Conservation (phyloP, 2,113 vertebrate species). For the Leptodactylus fuscus region DNA sequence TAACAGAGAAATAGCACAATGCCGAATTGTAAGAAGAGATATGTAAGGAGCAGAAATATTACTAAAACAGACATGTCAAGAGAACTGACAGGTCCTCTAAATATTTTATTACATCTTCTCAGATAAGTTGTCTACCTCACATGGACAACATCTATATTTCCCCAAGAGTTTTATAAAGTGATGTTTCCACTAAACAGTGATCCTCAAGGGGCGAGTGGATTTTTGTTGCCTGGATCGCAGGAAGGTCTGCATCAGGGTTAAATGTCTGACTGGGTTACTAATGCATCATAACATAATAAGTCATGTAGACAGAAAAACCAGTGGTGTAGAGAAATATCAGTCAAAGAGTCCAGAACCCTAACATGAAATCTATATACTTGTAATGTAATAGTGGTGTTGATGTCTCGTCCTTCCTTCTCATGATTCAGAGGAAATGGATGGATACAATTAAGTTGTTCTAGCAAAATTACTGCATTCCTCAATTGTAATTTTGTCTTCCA, state of each 20-base stretch:
- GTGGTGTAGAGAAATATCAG: not conserved
- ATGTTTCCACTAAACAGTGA: not conserved
- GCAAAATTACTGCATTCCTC: not conserved
- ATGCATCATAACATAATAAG: not conserved
- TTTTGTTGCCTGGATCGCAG: not conserved
- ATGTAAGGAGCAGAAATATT: too few relatives aligned
- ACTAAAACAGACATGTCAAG: too few relatives aligned
- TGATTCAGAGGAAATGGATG: not conserved
- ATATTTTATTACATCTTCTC: not conserved
- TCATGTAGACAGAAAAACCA: not conserved
- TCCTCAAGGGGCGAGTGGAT: not conserved
- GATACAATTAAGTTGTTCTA: not conserved
- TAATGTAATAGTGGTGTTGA: not conserved
- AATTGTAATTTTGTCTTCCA: slow-evolving; percentile 61
- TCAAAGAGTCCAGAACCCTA: not conserved
- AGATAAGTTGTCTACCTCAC: not conserved
- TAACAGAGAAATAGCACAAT: too few relatives aligned
- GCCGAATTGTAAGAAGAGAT: too few relatives aligned
- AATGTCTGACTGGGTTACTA: not conserved
- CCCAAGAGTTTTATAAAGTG: too few relatives aligned
- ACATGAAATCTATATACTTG: not conserved
- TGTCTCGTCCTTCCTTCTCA: not conserved
- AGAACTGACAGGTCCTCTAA: too few relatives aligned
- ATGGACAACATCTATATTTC: too few relatives aligned
- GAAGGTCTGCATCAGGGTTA: not conserved